Evolutionary conservation across 2,113 vertebrate genomes (phyloP), one percentile per base, ranked within the genome.

Genomic region (Periophthalmus modestus): DNA sequence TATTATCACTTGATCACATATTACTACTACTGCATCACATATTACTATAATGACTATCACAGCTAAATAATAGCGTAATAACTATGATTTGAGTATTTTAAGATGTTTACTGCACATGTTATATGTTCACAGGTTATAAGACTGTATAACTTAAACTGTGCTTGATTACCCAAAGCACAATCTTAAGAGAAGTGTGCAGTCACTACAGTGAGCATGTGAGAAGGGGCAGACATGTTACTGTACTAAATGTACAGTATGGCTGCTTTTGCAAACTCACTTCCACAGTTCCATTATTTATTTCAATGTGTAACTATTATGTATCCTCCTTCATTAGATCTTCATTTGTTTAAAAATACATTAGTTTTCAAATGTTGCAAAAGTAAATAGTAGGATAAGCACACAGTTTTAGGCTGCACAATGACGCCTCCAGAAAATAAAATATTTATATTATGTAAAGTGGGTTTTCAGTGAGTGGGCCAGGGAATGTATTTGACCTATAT

Each of bases 341-440:
- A 52, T 52, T 16, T 52, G 50, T 19, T 52, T 43, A 43, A 43
- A 43, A 7, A 43, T 43, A 43, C 39, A 43, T 43, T 43, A 43
- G 39, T 9, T 43, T 43, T 43, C 47, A 48, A 48, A 48, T 48
- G 12, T 13, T 48, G 47, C 14, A 14, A 15, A 16, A 48, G 15
- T 48, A 16, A 48, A 48, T 48, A 12, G 12, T 4, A 48, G 16
- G 47, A 13, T 9, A 50, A 3, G 7, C 19, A 34, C 54, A n/a
- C n/a, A 68, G 63, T 18, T 73, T 43, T 55, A 54, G 78, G 36
- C 24, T 67, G 66, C 77, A 61, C 3, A 16, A 46, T 77, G 34
- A 65, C 19, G 34, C 62, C 15, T 39, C 5, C 16, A 63, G 61
- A 39, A 65, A 65, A 34, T 65, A 65, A 65, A 62, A 65, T 65